Percentiles rank a stretch among this genome's conserved stretches.
These are phyloP conservation scores for Cyprinodon diabolis DNA, from an alignment of 2,797 vertebrate genomes.

Conservation along the genomic window DNA sequence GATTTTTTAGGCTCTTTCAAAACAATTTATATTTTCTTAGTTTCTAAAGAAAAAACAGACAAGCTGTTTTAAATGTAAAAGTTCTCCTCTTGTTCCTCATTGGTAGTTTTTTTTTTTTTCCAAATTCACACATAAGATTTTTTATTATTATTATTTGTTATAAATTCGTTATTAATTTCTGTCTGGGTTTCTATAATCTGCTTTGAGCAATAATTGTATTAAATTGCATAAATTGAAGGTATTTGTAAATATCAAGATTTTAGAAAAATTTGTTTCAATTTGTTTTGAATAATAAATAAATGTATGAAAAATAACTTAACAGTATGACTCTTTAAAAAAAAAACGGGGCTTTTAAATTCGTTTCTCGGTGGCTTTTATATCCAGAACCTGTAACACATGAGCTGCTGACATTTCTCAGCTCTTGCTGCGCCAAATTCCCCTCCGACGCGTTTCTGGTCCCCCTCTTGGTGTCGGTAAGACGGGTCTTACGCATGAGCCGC, in stretches of 20 bases:
- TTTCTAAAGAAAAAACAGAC: not conserved
- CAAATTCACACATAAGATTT: not conserved
- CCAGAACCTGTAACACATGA: constrained; percentile 21
- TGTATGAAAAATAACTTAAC: not conserved
- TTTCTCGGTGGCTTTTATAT: not conserved
- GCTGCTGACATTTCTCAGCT: constrained; percentile 60
- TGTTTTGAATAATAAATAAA: not conserved
- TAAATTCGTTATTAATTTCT: not conserved
- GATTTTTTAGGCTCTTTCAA: constrained; percentile 11
- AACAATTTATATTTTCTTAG: not conserved
- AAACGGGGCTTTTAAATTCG: constrained; percentile 6
- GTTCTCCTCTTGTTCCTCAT: not conserved
- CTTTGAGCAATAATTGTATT: not conserved
- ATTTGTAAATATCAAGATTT: not conserved
- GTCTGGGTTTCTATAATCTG: not conserved
- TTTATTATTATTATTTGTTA: not conserved
- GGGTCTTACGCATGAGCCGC: not conserved
- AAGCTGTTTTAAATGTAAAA: not conserved
- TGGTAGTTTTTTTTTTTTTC: too few species aligned
- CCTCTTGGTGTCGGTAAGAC: constrained; percentile 36
- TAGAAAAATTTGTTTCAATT: not conserved
- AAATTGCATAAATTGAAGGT: not conserved
- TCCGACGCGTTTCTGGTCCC: constrained; percentile 38
- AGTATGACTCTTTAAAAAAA: not conserved
- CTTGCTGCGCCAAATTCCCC: constrained; percentile 54